Base-by-base conservation (phyloP, 2,113 vertebrate genomes). In the Bos taurus region DNA sequence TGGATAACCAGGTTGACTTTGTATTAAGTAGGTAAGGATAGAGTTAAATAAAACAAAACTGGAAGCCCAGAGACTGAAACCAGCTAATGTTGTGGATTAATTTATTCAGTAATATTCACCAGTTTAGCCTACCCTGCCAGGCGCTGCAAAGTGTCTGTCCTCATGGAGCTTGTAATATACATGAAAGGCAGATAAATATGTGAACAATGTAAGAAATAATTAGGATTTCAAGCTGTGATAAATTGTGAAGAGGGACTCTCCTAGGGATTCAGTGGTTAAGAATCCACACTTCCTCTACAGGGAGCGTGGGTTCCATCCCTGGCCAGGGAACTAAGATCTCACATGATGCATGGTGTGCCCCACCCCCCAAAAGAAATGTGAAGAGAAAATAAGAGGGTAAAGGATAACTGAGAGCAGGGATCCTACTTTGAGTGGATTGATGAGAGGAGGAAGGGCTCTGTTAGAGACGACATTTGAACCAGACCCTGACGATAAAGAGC, bases 141-240 rank as follows among this genome's bases (percentile, higher is more conserved):
- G 60, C 15, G 33, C 60, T 64, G 30, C 60, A 64, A 64, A 64
- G 30, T 64, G 30, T 64, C 30, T 64, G 30, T 64, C 15, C 6
- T 33, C 30, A 33, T 16, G 60, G 60, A 64, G 30, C 30, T 33
- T 64, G 6, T 62, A 43, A 19, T 74, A 6, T 83, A 59, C 15
- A 14, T 82, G 71, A 92, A 94, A 88, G 64, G 84, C 48, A 71
- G 48, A 57, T 84, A 59, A 62, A 62, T 33, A 11, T 56, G 56
- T 59, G 87, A 67, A 62, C 57, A 84, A 59, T 93, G 52, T 77
- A 83, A 84, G 59, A 88, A 92, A 48, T 78, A 71, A 46, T n/a
- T 91, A 15, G 59, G 48, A 59, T 54, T 83, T 97, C 57, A 90
- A 33, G 90, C 59, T 90, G 74, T 78, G 43, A 28, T 74, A 26